Evolutionary conservation across 2,113 vertebrate species (phyloP), one percentile per base, ranked within the genome.

Genomic region (Muntiacus muntjak): DNA sequence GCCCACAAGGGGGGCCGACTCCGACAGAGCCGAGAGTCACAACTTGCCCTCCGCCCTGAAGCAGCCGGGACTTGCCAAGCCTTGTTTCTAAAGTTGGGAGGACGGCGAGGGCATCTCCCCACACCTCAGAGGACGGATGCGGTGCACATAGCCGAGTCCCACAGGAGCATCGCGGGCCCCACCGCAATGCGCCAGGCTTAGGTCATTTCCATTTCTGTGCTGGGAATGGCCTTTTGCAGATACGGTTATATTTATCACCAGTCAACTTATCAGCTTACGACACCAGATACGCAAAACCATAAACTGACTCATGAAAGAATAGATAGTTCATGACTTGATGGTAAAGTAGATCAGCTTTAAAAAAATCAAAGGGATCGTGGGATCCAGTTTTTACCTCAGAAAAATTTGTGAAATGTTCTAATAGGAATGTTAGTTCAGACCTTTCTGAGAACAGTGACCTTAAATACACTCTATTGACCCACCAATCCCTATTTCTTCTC

Each of bases 211-310:
- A 95, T 95, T 96, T 96, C 78, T 95, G 86, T 67, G 79, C 78
- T 40, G 58, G 84, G 87, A 89, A 55, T 26, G 64, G 95, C 96
- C 87, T 92, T 96, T 84, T 71, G 64, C 94, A 85, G 91, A 96
- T 71, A 64, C 83, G 45, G 85, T 94, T 98, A 96, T 95, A 97
- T 97, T 98, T 97, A 90, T 87, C 88, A 71, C 76, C 86, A 71
- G 95, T 91, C 92, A 89, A 67, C 96, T 97, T 91, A 91, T 81
- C 78, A 50, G 97, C 52, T 26, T 88, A 33, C 81, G 93, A 95
- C 55, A 88, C 94, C 82, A 95, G 91, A 83, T 43, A 85, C 1
- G 2, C 89, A 43, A 62, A 89, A 85, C 58, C 88, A 84, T 86
- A 71, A 91, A 52, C 91, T 97, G 97, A 97, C 95, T 97, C 95